phyloP scores from a whole-genome alignment of 2,113 vertebrate genomes.

The Poeciliopsis occidentalis region DNA sequence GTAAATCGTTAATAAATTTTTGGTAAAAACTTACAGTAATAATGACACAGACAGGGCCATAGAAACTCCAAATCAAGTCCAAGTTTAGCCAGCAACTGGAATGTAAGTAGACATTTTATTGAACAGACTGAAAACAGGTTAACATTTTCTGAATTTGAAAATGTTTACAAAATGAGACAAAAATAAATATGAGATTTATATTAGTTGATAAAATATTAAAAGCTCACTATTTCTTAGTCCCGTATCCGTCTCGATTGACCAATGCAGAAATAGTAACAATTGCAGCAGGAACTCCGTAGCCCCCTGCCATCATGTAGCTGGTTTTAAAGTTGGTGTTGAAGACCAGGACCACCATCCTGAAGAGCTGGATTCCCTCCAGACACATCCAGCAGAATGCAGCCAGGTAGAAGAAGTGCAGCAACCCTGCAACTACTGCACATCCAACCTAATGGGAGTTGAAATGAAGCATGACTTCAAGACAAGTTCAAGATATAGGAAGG shows the following conservation, averaged over 20 bases:
- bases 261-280: slow-evolving; percentile 81
- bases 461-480: neutral
- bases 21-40: slow-evolving; percentile 74
- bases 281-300: slow-evolving; percentile 84
- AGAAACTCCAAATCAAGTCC: slow-evolving; percentile 84
- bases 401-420: slow-evolving; percentile 88
- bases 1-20: neutral
- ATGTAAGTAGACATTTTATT: slow-evolving; percentile 21
- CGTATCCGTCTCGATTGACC: slow-evolving; percentile 75
- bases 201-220: slow-evolving; percentile 17
- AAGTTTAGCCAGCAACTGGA: slow-evolving; percentile 83
- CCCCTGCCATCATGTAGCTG: slow-evolving; percentile 78
- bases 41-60: slow-evolving; percentile 81
- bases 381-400: slow-evolving; percentile 91
- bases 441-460: slow-evolving; percentile 66
- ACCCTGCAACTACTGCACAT: slow-evolving; percentile 84
- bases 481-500: neutral
- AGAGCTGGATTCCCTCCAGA: slow-evolving; percentile 88
- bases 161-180: neutral
- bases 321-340: slow-evolving; percentile 81
- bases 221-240: slow-evolving; percentile 79
- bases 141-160: neutral
- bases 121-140: neutral
- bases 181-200: neutral
- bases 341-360: slow-evolving; percentile 87